A percentile compares a stretch with the other conserved stretches of the same genome.
Evolutionary conservation across 1,140 invertebrate species (phyloP).

Genomic region (Triops cancriformis): DNA sequence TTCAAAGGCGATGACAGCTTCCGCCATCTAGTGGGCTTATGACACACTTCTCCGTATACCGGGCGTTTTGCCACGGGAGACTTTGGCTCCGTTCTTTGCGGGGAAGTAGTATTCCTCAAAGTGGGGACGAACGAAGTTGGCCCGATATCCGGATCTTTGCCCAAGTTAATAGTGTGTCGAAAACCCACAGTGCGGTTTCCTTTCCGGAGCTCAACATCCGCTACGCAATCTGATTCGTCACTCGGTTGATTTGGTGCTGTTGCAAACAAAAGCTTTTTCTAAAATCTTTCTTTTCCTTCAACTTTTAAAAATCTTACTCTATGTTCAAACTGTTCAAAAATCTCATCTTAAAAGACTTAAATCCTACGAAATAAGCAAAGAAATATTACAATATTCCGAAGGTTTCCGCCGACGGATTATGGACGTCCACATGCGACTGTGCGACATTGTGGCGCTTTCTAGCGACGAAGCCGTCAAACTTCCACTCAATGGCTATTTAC

Average conservation of each 20-base stretch:
- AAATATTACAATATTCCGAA: not conserved
- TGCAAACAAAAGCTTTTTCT: no score
- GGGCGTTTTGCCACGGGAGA: not conserved
- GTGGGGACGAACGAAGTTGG: not conserved
- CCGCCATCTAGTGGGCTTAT: not conserved
- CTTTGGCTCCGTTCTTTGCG: not conserved
- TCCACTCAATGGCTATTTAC: not conserved
- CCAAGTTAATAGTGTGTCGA: not conserved
- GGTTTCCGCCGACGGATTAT: conserved; percentile 20
- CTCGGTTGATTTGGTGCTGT: not conserved
- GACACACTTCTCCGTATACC: not conserved
- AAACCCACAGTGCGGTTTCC: not conserved
- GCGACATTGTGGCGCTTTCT: conserved; percentile 23
- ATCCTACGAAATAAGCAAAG: not conserved
- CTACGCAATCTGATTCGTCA: not conserved
- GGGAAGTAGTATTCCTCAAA: not conserved
- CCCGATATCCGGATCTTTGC: not conserved
- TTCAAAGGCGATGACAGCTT: not conserved
- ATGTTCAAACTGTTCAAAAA: not conserved
- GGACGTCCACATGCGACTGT: conserved; percentile 27
- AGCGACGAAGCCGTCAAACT: not conserved
- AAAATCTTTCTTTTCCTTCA: not conserved
- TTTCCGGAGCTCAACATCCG: not conserved
- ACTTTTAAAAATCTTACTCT: not conserved
- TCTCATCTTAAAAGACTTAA: no score